Conservation (phyloP, 1,140 invertebrate species). For the Sycobia sp. region DNA sequence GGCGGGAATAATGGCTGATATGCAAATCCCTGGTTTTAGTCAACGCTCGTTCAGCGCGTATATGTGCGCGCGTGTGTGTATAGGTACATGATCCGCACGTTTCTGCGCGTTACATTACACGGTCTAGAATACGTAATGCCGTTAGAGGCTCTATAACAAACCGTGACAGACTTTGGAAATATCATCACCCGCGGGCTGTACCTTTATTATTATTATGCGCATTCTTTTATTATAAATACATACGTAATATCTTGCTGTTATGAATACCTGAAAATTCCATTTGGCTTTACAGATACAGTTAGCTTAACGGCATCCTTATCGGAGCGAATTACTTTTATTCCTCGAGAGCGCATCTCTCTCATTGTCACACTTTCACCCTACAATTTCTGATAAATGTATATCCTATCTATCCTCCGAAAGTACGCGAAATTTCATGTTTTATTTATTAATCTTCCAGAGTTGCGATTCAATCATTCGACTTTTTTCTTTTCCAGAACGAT, state of each 20-base stretch:
- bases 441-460: no score
- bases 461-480: no score
- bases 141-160: not conserved
- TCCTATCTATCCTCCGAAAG: not conserved
- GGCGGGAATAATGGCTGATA: no score
- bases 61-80: no score
- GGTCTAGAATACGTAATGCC: constrained; percentile 10
- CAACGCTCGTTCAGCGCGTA: no score
- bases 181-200: constrained; percentile 8
- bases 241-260: constrained; percentile 10
- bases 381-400: constrained; percentile 8
- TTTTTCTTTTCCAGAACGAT: no score
- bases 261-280: constrained; percentile 32
- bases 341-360: not conserved
- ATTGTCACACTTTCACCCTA: constrained; percentile 17
- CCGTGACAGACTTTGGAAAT: not conserved
- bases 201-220: constrained; percentile 26
- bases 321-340: constrained; percentile 26
- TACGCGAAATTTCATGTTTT: no score
- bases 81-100: no score
- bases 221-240: constrained; percentile 12
- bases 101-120: not conserved
- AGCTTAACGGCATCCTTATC: constrained; percentile 31
- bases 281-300: constrained; percentile 33
- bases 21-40: no score